A percentile compares a stretch with the other conserved stretches of the same genome.
Conservation (phyloP, 2,797 vertebrate genomes). For the Melopsittacus undulatus region DNA sequence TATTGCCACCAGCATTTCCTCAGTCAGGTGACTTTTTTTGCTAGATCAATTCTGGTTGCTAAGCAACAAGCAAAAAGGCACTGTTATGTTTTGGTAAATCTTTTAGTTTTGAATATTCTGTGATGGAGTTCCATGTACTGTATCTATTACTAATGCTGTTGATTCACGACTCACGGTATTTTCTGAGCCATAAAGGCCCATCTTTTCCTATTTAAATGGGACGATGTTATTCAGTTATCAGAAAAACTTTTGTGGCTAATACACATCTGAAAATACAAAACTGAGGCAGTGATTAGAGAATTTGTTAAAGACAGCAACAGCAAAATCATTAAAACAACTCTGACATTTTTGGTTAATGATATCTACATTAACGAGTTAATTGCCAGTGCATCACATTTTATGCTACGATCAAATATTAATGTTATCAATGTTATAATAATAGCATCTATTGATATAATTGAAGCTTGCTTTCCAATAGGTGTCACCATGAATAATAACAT, state of each 20-base stretch:
- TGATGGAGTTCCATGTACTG: slow-evolving; percentile 40
- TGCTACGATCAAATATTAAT: slow-evolving; percentile 80
- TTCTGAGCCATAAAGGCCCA: background rate
- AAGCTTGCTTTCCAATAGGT: slow-evolving; percentile 78
- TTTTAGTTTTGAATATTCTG: slow-evolving; percentile 68
- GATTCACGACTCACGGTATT: background rate
- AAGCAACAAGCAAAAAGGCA: slow-evolving; percentile 77
- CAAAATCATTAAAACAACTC: slow-evolving; percentile 69
- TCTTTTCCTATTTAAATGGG: slow-evolving; percentile 11
- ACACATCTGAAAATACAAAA: slow-evolving; percentile 8
- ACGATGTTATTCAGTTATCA: background rate
- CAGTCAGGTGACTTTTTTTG: slow-evolving; percentile 79
- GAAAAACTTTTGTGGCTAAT: slow-evolving; percentile 45
- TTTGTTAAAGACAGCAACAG: slow-evolving; percentile 38
- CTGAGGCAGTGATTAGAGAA: slow-evolving; percentile 40
- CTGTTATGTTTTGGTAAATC: slow-evolving; percentile 73
- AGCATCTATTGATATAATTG: slow-evolving; percentile 78
- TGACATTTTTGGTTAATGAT: slow-evolving; percentile 76
- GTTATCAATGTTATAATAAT: slow-evolving; percentile 80
- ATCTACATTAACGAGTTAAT: slow-evolving; percentile 77
- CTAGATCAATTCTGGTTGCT: slow-evolving; percentile 81
- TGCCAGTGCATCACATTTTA: slow-evolving; percentile 76
- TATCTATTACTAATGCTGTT: background rate
- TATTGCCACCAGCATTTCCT: slow-evolving; percentile 81
- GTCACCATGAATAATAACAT: slow-evolving; percentile 79